Evolutionary conservation across 2,888 invertebrate species (phyloP), one percentile per base, ranked within the genome.

Genomic region (Lycophotia porphyrea): DNA sequence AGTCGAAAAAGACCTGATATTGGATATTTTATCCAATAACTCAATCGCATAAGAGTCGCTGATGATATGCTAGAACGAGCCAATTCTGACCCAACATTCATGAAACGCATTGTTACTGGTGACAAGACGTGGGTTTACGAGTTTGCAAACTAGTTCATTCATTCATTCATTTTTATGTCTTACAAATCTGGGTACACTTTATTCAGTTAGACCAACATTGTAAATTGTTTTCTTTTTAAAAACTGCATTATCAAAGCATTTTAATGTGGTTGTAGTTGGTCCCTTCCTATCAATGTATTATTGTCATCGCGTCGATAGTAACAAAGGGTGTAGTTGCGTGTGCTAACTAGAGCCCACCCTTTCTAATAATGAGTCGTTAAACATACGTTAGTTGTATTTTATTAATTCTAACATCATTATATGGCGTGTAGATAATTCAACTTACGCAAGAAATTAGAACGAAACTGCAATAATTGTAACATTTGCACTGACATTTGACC

Each of bases 401-500:
- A 64, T 52, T 42, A 15, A 34, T 65, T 61, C 31, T 69, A 68
- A 82, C 39, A 63, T 49, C 72, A 63, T 55, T 67, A 73, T 58
- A 76, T 70, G 39, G 27, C 69, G 63, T 60, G 31, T 11, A 76
- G 21, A 65, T 71, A 80, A 70, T 70, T 75, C 36, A 58, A 52
- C 24, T 44, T n/a, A 34, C 27, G n/a, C 58, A 72, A 79, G 58
- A 83, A 80, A 61, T 75, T 83, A 67, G 44, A 73, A 81, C 71
- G 15, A 52, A 75, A 55, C 60, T 66, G 24, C 44, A 66, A 75
- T 65, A 68, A 79, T 74, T 63, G 61, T 39, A 80, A 76, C 71
- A 82, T 76, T 81, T 74, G 58, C 71, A 65, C 66, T 86, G 82
- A 79, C 86, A 86, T 86, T 86, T 82, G 77, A 63, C 39, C 74